These are phyloP conservation scores for Hyphantria cunea DNA, from an alignment of 1,140 invertebrate genomes.

Conservation along the genomic window DNA sequence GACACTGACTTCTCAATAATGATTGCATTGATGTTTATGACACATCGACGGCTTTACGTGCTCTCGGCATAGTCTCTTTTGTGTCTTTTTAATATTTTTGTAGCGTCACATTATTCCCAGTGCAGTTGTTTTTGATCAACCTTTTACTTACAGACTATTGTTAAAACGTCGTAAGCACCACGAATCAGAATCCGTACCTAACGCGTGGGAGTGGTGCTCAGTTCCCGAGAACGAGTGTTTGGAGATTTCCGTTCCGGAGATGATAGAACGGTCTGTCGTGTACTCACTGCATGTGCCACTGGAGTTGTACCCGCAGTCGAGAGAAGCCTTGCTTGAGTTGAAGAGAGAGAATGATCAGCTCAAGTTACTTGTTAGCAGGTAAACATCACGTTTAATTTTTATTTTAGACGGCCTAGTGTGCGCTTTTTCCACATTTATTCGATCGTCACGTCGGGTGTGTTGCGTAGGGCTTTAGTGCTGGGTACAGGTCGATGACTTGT, in stretches of 20 bases:
- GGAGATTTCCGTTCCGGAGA: conserved; percentile 63
- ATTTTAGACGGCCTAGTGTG: conserved; percentile 10
- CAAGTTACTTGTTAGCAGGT: conserved; percentile 54
- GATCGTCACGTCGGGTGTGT: too few species aligned
- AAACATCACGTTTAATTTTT: background rate
- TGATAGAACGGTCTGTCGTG: conserved; percentile 75
- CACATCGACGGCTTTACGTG: too few species aligned
- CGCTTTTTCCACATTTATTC: too few species aligned
- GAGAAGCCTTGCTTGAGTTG: conserved; percentile 55
- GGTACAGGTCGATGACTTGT: too few species aligned
- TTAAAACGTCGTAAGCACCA: conserved; percentile 59
- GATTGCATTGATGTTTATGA: too few species aligned
- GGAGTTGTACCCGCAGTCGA: conserved; percentile 56
- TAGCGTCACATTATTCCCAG: too few species aligned
- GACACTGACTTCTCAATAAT: too few species aligned
- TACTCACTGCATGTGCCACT: conserved; percentile 83
- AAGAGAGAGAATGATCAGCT: conserved; percentile 58
- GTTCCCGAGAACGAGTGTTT: conserved; percentile 60
- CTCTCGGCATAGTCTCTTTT: too few species aligned
- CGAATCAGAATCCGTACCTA: conserved; percentile 44
- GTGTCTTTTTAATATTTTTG: too few species aligned
- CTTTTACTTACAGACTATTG: conserved; percentile 53
- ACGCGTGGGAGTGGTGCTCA: conserved; percentile 74
- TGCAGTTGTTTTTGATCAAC: background rate
- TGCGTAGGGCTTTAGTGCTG: too few species aligned